Evolutionary conservation across 1,140 invertebrate genomes (phyloP).

Genomic region (Mycetomoellerius zeteki): DNA sequence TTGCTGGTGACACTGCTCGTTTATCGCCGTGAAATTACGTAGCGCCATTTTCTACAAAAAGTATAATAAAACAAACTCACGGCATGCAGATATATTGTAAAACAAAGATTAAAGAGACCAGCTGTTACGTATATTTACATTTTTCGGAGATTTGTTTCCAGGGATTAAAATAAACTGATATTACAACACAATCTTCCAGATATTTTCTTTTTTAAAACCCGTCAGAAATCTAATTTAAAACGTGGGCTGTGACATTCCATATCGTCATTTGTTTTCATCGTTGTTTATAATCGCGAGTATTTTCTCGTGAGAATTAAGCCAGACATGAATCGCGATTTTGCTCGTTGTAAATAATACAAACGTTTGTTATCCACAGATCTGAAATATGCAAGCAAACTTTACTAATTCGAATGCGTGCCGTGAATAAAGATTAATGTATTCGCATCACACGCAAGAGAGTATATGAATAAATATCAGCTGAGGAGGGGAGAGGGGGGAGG

Average conservation of each 20-base stretch:
- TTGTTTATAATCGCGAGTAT: slow-evolving; percentile 49
- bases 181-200: neutral
- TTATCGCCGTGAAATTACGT: slow-evolving; percentile 17
- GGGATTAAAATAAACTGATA: slow-evolving; percentile 38
- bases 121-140: slow-evolving; percentile 50
- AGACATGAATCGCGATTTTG: slow-evolving; percentile 40
- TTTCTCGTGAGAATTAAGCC: slow-evolving; percentile 47
- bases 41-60: slow-evolving; percentile 33
- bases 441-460: slow-evolving; percentile 27
- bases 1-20: slow-evolving; percentile 28
- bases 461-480: slow-evolving; percentile 47
- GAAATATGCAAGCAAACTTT: slow-evolving; percentile 56
- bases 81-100: slow-evolving; percentile 22
- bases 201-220: neutral
- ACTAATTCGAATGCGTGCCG: slow-evolving; percentile 55
- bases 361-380: slow-evolving; percentile 46
- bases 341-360: slow-evolving; percentile 56
- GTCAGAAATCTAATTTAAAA: slow-evolving; percentile 33
- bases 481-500: too few species aligned
- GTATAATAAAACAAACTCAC: slow-evolving; percentile 49
- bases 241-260: neutral
- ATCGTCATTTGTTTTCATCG: slow-evolving; percentile 28
- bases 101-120: slow-evolving; percentile 28
- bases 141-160: slow-evolving; percentile 48
- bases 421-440: slow-evolving; percentile 64